Base-by-base conservation (phyloP, 2,113 vertebrate species). In the Suricata suricatta region DNA sequence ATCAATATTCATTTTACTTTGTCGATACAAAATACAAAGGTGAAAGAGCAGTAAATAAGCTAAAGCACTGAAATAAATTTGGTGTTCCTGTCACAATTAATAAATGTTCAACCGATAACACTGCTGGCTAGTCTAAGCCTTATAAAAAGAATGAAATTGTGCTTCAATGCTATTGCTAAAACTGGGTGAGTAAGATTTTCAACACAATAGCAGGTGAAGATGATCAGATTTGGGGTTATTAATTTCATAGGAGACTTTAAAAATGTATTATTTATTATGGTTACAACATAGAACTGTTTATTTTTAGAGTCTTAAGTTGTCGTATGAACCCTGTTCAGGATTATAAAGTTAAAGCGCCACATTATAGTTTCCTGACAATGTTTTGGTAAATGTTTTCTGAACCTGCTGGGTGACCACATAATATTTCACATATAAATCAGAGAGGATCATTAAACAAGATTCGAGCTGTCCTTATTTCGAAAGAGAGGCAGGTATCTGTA, bases 1-100 rank as follows among this genome's bases (percentile, higher is more conserved):
- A 99, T 99, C 99, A 99, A 99, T 99, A 99, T 99, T 99, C 98
- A 99, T 99, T 99, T 98, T 98, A 98, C 98, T 98, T 99, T 98
- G 99, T 99, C 99, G 98, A 99, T 99, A 99, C 97, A 98, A 99
- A 99, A 99, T 98, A 98, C 98, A 98, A 98, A 99, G 99, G 98
- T 98, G 98, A 99, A 99, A 98, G 99, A 99, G 98, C 98, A 99
- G 98, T 98, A 99, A 99, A 99, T 99, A 99, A 99, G 98, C 97
- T 92, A 97, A 98, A 98, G 98, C 97, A 97, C 97, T 98, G 98
- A 99, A 98, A 99, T 99, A 99, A 99, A 99, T 98, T 99, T 96
- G 82, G 98, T 99, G 98, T 98, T 99, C 99, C 98, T 99, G 99
- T 99, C 99, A 99, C 98, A 98, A 99, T 98, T 99, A 99, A 99